These are phyloP conservation scores for Sipha flava DNA, from an alignment of 1,140 invertebrate species.

Conservation along the genomic window DNA sequence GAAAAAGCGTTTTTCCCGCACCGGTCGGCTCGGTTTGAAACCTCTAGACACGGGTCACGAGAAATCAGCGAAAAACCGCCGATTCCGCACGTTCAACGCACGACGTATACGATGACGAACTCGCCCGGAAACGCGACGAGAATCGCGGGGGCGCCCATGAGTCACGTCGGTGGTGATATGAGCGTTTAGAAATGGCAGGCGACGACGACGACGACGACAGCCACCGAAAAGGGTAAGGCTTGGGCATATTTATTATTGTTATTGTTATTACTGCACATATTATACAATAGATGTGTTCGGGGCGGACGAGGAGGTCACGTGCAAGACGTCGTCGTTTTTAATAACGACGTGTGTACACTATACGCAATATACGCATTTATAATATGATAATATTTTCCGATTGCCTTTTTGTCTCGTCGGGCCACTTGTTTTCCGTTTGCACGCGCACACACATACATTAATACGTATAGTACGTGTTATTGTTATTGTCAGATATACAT, in stretches of 20 bases:
- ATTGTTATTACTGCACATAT: neutral
- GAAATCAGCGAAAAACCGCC: too few relatives aligned
- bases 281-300: too few relatives aligned
- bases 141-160: too few relatives aligned
- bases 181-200: neutral
- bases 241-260: neutral
- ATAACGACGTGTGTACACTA: neutral
- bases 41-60: too few relatives aligned
- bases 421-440: conserved; percentile 10
- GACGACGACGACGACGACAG: neutral
- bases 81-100: too few relatives aligned
- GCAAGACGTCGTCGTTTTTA: conserved; percentile 20
- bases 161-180: neutral
- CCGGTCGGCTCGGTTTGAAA: too few relatives aligned
- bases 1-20: too few relatives aligned
- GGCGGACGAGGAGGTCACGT: neutral
- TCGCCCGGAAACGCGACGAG: too few relatives aligned
- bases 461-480: conserved; percentile 16
- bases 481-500: neutral
- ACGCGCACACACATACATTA: too few relatives aligned
- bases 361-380: neutral
- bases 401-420: neutral
- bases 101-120: too few relatives aligned
- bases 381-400: conserved; percentile 11
- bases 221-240: neutral